Conservation (phyloP, 2,113 vertebrate genomes). For the Gasterosteus nipponicus region DNA sequence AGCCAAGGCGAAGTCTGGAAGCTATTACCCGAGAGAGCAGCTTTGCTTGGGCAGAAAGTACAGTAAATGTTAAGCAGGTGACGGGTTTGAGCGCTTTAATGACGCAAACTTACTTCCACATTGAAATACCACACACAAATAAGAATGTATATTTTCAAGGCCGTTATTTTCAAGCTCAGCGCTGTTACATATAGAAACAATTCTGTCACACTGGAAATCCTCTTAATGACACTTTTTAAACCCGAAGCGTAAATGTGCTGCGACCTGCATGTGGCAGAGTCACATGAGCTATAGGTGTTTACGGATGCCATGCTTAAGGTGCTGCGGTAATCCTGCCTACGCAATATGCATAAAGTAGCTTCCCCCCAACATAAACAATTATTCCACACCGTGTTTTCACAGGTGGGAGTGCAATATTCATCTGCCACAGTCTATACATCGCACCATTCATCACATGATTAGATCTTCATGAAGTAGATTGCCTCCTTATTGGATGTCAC, state of each 20-base stretch:
- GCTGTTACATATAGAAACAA: background rate
- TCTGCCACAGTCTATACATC: constrained; percentile 66
- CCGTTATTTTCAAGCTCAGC: constrained; percentile 11
- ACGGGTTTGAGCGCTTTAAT: constrained; percentile 50
- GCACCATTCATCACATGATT: constrained; percentile 73
- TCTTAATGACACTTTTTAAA: background rate
- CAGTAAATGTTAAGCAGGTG: constrained; percentile 75
- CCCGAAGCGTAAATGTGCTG: background rate
- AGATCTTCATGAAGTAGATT: constrained; percentile 67
- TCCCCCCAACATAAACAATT: constrained; percentile 66
- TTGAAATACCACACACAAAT: constrained; percentile 45
- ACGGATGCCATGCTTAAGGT: constrained; percentile 15
- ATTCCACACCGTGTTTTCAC: constrained; percentile 56
- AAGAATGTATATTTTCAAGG: constrained; percentile 22
- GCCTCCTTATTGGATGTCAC: constrained; percentile 74
- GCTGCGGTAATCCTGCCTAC: constrained; percentile 9
- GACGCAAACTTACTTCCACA: constrained; percentile 57
- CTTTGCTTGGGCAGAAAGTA: constrained; percentile 50
- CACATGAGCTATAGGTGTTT: constrained; percentile 36
- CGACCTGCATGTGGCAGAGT: background rate
- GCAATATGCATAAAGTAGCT: constrained; percentile 28
- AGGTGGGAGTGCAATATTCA: constrained; percentile 65
- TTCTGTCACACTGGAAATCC: constrained; percentile 22
- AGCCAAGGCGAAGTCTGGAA: constrained; percentile 68
- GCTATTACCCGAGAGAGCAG: constrained; percentile 56